Base-by-base conservation (phyloP, 2,113 vertebrate genomes). In the Colaptes auratus region DNA sequence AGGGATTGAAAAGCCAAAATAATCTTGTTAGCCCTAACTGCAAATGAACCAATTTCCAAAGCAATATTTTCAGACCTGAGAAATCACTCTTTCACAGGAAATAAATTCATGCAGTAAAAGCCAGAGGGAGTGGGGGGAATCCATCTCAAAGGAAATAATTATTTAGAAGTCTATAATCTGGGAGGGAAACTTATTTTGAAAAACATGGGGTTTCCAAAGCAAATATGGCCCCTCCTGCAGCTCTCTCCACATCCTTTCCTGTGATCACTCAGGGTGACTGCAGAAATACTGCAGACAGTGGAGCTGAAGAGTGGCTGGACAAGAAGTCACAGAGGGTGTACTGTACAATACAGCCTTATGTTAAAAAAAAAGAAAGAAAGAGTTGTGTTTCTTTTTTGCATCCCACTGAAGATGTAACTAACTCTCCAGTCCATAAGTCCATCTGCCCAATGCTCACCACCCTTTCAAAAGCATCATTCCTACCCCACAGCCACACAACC, bases 11-110 rank as follows among this genome's bases (percentile, higher is more conserved):
- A 87, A 86, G 33, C 72, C 73, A 88, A 81, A 91, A 90, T 85
- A 81, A 95, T 83, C 85, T 89, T 79, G 93, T 91, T 61, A 91
- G 70, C 48, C 63, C 73, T 65, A 90, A 75, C 88, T 66, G 61
- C 73, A 92, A 94, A 95, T 88, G 82, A 95, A 69, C 61, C 73
- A 65, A 91, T 95, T 96, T 94, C 61, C 59, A 84, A 94, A 50
- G 88, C 85, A 92, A 91, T 95, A 93, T 84, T 88, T 72, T 91
- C 75, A 70, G 75, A 91, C 53, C 58, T 88, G 60, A 52, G 81
- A 96, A 66, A 48, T 66, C 58, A 75, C 35, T 92, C 27, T 92
- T 69, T 88, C 79, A 86, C 8, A 86, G 55, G 78, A 93, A 92
- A 95, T 83, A 75, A 88, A 89, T 92, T 86, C 69, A 88, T 86